Percentiles rank a stretch among this genome's conserved stretches.
These are phyloP conservation scores for Amphiprion clarkii DNA, from an alignment of 2,797 vertebrate species.

Conservation along the genomic window DNA sequence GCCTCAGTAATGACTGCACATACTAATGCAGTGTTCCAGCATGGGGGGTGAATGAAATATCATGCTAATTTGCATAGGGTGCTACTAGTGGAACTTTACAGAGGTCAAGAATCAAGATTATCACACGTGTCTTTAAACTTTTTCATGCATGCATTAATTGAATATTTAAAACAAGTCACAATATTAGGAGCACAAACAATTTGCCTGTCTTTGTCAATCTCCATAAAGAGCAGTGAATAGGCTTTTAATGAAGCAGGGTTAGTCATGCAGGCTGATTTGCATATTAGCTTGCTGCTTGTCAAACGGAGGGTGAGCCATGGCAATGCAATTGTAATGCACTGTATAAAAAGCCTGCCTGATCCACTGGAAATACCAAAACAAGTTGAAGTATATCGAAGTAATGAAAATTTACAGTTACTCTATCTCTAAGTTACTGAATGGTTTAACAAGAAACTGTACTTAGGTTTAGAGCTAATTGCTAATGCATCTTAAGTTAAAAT, in stretches of 20 bases:
- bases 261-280: constrained; percentile 40
- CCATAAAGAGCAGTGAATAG: not conserved
- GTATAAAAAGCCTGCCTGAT: not conserved
- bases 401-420: too few relatives aligned
- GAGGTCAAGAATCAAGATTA: constrained; percentile 11
- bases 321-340: constrained; percentile 1
- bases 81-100: not conserved
- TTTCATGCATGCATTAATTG: constrained; percentile 5
- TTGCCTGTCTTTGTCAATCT: constrained; percentile 10
- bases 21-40: constrained; percentile 4
- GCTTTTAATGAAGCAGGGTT: constrained; percentile 31
- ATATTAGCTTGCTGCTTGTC: constrained; percentile 23
- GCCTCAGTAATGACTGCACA: constrained; percentile 20
- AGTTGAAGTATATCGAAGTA: constrained; percentile 2
- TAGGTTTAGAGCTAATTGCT: too few relatives aligned
- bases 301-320: constrained; percentile 24
- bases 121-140: constrained; percentile 13
- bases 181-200: constrained; percentile 6
- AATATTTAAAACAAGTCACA: constrained; percentile 18
- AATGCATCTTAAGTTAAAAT: too few relatives aligned
- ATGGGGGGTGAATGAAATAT: constrained; percentile 14
- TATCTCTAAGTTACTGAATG: not conserved
- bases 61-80: constrained; percentile 1
- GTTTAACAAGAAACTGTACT: too few relatives aligned
- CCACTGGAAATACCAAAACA: not conserved